phyloP scores from a whole-genome alignment of 2,797 vertebrate species.

The Sardinella longiceps region DNA sequence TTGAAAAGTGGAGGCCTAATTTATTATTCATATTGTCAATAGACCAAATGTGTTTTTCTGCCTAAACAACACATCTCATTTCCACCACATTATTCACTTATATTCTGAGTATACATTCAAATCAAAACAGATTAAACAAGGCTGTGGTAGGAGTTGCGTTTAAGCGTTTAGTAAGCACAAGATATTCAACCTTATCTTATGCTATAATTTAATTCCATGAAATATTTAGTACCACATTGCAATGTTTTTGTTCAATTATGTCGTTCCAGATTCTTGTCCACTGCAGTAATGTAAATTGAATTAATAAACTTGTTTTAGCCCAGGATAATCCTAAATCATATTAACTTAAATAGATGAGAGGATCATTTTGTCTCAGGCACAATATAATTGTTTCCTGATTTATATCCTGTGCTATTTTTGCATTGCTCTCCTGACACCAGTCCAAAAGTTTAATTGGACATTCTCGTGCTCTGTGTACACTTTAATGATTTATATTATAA shows the following conservation, averaged over 20 bases:
- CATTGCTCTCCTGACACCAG: background rate
- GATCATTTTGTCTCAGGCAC: background rate
- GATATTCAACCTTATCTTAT: background rate
- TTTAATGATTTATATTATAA: background rate
- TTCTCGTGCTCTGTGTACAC: background rate
- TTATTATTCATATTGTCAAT: background rate
- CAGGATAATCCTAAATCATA: slow-evolving; percentile 24
- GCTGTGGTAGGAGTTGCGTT: background rate
- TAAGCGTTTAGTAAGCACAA: background rate
- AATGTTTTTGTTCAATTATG: background rate
- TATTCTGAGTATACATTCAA: background rate
- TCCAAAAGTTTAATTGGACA: background rate
- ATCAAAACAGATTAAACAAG: background rate
- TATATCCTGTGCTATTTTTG: slow-evolving; percentile 9
- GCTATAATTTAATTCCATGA: background rate
- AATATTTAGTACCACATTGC: background rate
- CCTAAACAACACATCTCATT: background rate
- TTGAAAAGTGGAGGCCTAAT: background rate
- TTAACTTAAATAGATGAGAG: slow-evolving; percentile 26
- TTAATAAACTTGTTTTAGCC: slow-evolving; percentile 32
- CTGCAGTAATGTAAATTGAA: slow-evolving; percentile 22
- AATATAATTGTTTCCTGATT: slow-evolving; percentile 25
- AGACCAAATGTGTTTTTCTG: background rate
- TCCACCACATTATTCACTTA: background rate
- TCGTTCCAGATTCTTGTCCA: slow-evolving; percentile 7